Evolutionary conservation across 1,140 invertebrate species (phyloP).

Genomic region (Drosophila nannoptera): DNA sequence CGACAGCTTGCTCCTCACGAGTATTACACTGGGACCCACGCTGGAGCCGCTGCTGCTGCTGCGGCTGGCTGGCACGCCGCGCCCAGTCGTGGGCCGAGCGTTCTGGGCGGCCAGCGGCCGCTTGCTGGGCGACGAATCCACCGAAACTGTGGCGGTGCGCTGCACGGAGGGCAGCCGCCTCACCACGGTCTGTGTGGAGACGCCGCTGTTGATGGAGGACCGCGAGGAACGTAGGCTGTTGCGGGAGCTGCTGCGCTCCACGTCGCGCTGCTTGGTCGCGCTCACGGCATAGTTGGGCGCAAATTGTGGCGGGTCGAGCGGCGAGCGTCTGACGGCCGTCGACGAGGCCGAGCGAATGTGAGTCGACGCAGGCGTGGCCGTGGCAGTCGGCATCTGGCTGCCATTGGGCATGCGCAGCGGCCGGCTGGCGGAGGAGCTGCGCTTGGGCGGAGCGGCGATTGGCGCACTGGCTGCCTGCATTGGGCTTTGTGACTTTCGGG

Average conservation of each 20-base stretch:
- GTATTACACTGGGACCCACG: conserved; percentile 69
- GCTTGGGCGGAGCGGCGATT: conserved; percentile 24
- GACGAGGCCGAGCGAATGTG: conserved; percentile 42
- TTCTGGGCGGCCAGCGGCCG: conserved; percentile 67
- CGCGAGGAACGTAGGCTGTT: conserved; percentile 89
- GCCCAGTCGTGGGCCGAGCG: conserved; percentile 44
- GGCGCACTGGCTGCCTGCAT: conserved; percentile 24
- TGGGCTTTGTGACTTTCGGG: conserved; percentile 44
- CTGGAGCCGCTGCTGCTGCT: conserved; percentile 87
- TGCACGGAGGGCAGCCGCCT: conserved; percentile 81
- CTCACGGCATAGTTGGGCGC: conserved; percentile 24
- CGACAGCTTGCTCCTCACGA: conserved; percentile 61
- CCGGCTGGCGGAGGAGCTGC: conserved; percentile 58
- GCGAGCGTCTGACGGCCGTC: conserved; percentile 59
- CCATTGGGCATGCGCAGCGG: conserved; percentile 68
- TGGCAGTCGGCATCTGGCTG: conserved; percentile 41
- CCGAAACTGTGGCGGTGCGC: conserved; percentile 63
- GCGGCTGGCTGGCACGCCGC: conserved; percentile 83
- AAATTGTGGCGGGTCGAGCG: conserved; percentile 62
- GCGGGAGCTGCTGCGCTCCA: conserved; percentile 83
- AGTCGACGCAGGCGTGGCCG: too few relatives aligned
- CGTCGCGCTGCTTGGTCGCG: conserved; percentile 72
- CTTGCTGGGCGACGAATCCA: conserved; percentile 75
- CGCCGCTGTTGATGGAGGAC: conserved; percentile 89
- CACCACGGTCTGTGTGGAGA: conserved; percentile 88